Evolutionary conservation across 2,113 vertebrate species (phyloP).

Genomic region (Paradoxurus hermaphroditus): DNA sequence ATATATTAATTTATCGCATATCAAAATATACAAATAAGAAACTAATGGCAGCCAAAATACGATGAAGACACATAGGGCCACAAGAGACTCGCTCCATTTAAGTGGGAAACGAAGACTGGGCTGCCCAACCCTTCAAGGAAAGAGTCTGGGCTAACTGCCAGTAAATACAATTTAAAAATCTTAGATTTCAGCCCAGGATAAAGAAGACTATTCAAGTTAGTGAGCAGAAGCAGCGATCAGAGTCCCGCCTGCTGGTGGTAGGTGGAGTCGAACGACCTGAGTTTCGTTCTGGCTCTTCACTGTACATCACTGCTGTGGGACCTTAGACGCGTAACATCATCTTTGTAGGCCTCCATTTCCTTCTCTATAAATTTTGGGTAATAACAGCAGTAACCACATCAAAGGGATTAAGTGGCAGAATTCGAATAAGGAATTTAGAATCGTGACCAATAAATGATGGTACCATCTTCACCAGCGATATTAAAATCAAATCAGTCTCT

Average conservation of each 20-base stretch:
- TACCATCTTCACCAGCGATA: not conserved
- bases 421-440: not conserved
- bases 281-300: not conserved
- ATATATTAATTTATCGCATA: not conserved
- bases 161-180: not conserved
- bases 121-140: not conserved
- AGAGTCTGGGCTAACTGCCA: not conserved
- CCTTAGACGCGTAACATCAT: not conserved
- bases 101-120: not conserved
- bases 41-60: not conserved
- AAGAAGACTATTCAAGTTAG: not conserved
- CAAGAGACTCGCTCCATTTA: not conserved
- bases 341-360: not conserved
- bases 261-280: not conserved
- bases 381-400: not conserved
- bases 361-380: not conserved
- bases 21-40: not conserved
- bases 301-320: not conserved
- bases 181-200: not conserved
- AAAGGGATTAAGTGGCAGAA: not conserved
- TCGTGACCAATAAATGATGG: not conserved
- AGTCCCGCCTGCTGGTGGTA: too few relatives aligned
- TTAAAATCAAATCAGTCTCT: not conserved
- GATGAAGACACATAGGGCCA: not conserved
- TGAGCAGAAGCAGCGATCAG: too few relatives aligned